Evolutionary conservation across 1,140 invertebrate species (phyloP).

Genomic region (Holcopasites calliopsidis): DNA sequence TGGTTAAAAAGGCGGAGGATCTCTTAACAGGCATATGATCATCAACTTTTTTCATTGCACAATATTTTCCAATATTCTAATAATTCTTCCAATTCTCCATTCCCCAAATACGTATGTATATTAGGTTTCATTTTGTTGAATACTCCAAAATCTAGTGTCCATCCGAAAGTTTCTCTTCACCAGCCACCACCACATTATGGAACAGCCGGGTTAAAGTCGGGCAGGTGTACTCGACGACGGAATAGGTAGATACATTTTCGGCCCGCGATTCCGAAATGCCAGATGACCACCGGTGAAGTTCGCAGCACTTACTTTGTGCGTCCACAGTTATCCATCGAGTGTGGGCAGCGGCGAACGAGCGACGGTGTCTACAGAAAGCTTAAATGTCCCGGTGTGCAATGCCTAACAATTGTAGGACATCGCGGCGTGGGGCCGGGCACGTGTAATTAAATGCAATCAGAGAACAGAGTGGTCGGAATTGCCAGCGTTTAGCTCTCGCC

Average conservation of each 20-base stretch:
- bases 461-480: conserved; percentile 74
- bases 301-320: conserved; percentile 22
- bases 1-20: too few species aligned
- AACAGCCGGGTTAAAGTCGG: too few species aligned
- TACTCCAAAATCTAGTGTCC: too few species aligned
- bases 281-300: conserved; percentile 15
- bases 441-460: conserved; percentile 78
- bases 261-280: conserved; percentile 4
- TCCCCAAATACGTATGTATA: too few species aligned
- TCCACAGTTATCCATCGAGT: conserved; percentile 36
- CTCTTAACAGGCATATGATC: too few species aligned
- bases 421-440: conserved; percentile 56
- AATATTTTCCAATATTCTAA: too few species aligned
- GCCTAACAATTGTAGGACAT: conserved; percentile 70
- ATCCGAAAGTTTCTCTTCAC: too few species aligned
- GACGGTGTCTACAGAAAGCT: conserved; percentile 50
- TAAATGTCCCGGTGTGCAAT: conserved; percentile 66
- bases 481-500: conserved; percentile 71
- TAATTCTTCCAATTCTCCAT: too few species aligned
- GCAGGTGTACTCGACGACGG: neutral
- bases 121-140: too few species aligned
- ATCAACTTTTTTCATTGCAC: too few species aligned
- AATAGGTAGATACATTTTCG: conserved; percentile 22
- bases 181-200: too few species aligned
- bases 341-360: neutral